Evolutionary conservation across 2,888 invertebrate genomes (phyloP).

Genomic region (Schrankia costaestrigalis): DNA sequence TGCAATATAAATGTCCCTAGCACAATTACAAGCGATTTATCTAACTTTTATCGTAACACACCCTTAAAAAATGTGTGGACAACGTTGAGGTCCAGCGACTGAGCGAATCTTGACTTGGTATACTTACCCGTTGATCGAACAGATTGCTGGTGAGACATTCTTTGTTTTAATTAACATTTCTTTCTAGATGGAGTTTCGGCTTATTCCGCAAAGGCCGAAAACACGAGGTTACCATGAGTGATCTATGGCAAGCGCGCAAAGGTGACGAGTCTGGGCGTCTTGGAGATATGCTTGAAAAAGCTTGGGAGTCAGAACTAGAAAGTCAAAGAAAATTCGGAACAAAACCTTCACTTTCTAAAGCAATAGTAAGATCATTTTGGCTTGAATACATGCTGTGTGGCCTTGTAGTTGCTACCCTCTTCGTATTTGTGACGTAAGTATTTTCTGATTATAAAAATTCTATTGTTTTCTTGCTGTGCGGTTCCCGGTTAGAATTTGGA

Average conservation of each 20-base stretch:
- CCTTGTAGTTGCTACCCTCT: constrained; percentile 43
- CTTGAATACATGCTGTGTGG: constrained; percentile 73
- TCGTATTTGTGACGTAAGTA: constrained; percentile 18
- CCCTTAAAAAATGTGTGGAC: no score
- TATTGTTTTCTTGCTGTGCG: no score
- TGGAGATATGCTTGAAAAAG: constrained; percentile 79
- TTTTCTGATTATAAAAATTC: not conserved
- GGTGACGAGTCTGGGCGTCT: constrained; percentile 78
- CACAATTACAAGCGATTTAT: no score
- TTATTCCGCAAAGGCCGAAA: constrained; percentile 78
- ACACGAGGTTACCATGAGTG: constrained; percentile 78
- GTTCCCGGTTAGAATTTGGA: no score
- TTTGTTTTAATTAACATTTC: not conserved
- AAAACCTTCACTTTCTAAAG: constrained; percentile 73
- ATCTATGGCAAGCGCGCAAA: constrained; percentile 79
- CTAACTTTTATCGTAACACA: no score
- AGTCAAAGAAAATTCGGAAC: constrained; percentile 50
- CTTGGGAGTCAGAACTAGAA: constrained; percentile 76
- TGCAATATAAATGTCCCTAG: no score
- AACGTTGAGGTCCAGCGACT: no score
- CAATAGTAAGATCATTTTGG: constrained; percentile 74
- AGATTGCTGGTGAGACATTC: not conserved
- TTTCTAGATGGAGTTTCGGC: constrained; percentile 41
- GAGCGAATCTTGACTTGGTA: no score
- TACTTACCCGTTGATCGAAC: no score